phyloP scores from a whole-genome alignment of 2,888 invertebrate genomes.

The Volucella bombylans region DNA sequence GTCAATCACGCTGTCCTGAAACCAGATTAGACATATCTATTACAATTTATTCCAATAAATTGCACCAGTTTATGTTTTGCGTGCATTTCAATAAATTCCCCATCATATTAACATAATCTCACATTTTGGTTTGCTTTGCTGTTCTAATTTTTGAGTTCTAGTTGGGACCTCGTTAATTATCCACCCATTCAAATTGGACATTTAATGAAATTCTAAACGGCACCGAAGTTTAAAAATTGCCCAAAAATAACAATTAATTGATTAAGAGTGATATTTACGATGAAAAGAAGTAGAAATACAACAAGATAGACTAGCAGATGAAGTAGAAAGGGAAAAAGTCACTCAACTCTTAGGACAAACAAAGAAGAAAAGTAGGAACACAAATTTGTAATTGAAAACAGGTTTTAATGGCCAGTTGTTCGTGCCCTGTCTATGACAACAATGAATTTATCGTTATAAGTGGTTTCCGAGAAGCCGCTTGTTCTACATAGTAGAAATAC shows the following conservation, averaged over 20 bases:
- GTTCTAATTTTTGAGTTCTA: constrained; percentile 22
- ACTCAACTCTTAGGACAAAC: constrained; percentile 31
- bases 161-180: constrained; percentile 6
- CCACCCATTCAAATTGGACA: background rate
- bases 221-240: constrained; percentile 9
- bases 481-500: no score
- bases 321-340: constrained; percentile 12
- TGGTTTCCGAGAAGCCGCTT: no score
- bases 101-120: constrained; percentile 5
- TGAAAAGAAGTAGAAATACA: background rate
- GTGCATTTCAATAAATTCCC: background rate
- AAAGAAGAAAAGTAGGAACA: background rate
- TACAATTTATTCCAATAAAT: background rate
- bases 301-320: background rate
- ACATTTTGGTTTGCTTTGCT: background rate
- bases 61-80: background rate
- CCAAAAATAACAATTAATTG: constrained; percentile 45
- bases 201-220: constrained; percentile 11
- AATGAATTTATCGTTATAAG: constrained; percentile 8
- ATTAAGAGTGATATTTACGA: constrained; percentile 25
- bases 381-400: constrained; percentile 12
- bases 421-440: background rate
- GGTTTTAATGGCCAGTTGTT: constrained; percentile 9
- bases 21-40: background rate
- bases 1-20: background rate